These are phyloP conservation scores for Drosophila phalerata DNA, from an alignment of 2,888 invertebrate genomes.

Conservation along the genomic window DNA sequence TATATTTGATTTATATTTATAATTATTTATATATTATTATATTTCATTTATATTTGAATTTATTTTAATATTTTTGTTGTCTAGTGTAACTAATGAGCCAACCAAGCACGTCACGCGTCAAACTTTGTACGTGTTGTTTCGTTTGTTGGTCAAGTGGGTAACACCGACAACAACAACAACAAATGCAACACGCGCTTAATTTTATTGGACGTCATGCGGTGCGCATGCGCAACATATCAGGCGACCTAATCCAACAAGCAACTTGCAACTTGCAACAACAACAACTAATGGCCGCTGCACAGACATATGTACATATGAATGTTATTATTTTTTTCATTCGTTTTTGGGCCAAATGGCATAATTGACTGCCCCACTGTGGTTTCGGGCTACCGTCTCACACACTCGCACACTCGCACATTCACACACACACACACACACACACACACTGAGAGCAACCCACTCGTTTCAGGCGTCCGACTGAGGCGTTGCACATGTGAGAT, in stretches of 20 bases:
- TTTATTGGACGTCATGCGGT: constrained; percentile 77
- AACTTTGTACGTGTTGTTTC: constrained; percentile 78
- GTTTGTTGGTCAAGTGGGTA: constrained; percentile 75
- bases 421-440: not conserved
- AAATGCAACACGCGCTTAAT: constrained; percentile 76
- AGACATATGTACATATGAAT: constrained; percentile 4
- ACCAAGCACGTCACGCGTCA: constrained; percentile 77
- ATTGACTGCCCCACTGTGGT: constrained; percentile 66
- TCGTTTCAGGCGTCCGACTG: constrained; percentile 8
- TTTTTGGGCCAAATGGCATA: constrained; percentile 78
- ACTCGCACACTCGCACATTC: not conserved
- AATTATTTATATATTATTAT: not conserved
- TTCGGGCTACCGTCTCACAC: constrained; percentile 46
- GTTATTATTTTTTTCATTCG: not conserved
- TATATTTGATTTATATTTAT: not conserved
- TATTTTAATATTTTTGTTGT: constrained; percentile 4
- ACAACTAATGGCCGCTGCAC: constrained; percentile 28
- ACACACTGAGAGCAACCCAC: constrained; percentile 24
- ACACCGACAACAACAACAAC: constrained; percentile 49
- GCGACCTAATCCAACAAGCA: constrained; percentile 25
- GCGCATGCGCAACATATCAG: constrained; percentile 72
- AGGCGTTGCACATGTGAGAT: constrained; percentile 46
- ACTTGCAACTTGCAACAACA: constrained; percentile 43
- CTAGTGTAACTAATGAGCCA: constrained; percentile 62
- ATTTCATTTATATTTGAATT: not conserved